A percentile compares a stretch with the other conserved stretches of the same genome.
These are phyloP conservation scores for Theonella swinhoei DNA, from an alignment of 37 sponge, comb jelly and placozoan genomes.

Conservation along the genomic window DNA sequence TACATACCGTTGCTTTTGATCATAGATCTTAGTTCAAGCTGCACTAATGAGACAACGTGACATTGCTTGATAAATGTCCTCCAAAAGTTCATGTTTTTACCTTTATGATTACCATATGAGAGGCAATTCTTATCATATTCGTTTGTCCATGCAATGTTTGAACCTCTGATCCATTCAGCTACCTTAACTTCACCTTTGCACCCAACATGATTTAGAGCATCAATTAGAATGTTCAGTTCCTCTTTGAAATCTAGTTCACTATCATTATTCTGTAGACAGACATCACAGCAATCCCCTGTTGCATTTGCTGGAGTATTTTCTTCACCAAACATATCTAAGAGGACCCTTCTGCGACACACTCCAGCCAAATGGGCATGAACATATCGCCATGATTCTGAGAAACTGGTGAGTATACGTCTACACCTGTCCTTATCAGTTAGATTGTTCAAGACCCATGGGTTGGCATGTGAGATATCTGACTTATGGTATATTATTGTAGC, in stretches of 20 bases:
- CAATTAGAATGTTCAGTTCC: background rate
- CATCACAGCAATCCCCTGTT: slow-evolving; percentile 22
- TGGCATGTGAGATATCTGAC: slow-evolving; percentile 9
- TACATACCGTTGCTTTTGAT: too few species aligned
- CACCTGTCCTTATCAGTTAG: slow-evolving; percentile 3
- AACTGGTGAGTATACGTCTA: slow-evolving; percentile 2
- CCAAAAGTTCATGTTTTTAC: too few species aligned
- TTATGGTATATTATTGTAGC: slow-evolving; percentile 6
- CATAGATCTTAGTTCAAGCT: too few species aligned
- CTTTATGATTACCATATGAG: too few species aligned
- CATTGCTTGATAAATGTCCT: too few species aligned
- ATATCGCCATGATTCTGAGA: slow-evolving; percentile 24
- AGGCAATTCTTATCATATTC: slow-evolving; percentile 8
- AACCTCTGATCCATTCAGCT: slow-evolving; percentile 26
- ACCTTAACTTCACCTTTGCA: slow-evolving; percentile 18
- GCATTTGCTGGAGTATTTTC: background rate
- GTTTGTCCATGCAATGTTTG: slow-evolving; percentile 15
- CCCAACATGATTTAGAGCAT: slow-evolving; percentile 26
- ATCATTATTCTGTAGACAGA: background rate
- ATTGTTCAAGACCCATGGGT: slow-evolving; percentile 21
- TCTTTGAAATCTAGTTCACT: background rate
- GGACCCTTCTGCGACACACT: slow-evolving; percentile 2
- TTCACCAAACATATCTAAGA: background rate
- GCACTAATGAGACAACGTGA: too few species aligned
- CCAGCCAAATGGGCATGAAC: slow-evolving; percentile 15